A percentile compares a stretch with the other conserved stretches of the same genome.
Conservation (phyloP, 1,140 invertebrate species). For the Scaptomyza graminum region DNA sequence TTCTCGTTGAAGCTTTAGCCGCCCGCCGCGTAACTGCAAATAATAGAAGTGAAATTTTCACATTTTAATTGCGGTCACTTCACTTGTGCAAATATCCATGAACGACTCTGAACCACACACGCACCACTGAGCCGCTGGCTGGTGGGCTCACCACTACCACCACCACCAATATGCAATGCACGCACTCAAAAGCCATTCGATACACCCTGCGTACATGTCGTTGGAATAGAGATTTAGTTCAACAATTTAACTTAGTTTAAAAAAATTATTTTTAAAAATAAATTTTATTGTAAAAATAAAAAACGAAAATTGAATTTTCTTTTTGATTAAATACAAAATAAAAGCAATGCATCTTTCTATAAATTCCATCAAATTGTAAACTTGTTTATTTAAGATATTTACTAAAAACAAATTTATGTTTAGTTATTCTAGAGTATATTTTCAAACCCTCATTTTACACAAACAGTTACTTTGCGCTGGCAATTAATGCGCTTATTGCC, state of each 20-base stretch:
- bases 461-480: slow-evolving; percentile 35
- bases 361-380: too few species aligned
- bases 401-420: too few species aligned
- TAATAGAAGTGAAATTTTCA: slow-evolving; percentile 38
- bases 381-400: background rate
- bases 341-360: background rate
- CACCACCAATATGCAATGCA: background rate
- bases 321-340: too few species aligned
- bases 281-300: too few species aligned
- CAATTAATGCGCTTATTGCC: slow-evolving; percentile 77
- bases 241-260: background rate
- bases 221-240: background rate
- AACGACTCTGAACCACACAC: slow-evolving; percentile 43
- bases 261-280: too few species aligned
- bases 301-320: too few species aligned
- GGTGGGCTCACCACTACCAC: too few species aligned
- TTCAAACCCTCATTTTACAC: background rate
- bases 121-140: slow-evolving; percentile 40
- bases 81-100: slow-evolving; percentile 20
- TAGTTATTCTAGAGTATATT: background rate
- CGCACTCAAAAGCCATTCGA: slow-evolving; percentile 15
- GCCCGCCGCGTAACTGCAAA: slow-evolving; percentile 8
- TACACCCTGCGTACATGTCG: background rate
- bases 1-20: background rate
- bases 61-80: slow-evolving; percentile 73